Percentiles rank a stretch among this genome's conserved stretches.
These are phyloP conservation scores for Caenorhabditis latens DNA, from an alignment of 1,140 invertebrate genomes.

Conservation along the genomic window DNA sequence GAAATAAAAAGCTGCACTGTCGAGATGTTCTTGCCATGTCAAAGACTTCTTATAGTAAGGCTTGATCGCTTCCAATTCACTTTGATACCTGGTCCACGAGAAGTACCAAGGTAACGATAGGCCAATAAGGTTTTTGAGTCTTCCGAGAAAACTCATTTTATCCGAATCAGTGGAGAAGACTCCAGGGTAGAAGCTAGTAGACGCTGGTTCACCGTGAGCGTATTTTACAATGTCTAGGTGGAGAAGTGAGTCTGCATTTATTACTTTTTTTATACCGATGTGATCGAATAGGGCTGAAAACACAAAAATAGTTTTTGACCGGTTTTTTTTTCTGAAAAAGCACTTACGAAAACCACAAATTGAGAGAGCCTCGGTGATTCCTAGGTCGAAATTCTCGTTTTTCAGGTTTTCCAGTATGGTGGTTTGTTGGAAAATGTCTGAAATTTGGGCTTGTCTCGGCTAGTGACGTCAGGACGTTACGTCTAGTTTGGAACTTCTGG, in stretches of 20 bases:
- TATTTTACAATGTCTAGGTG: neutral
- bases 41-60: neutral
- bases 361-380: constrained; percentile 21
- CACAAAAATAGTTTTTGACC: too few relatives aligned
- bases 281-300: constrained; percentile 24
- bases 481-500: neutral
- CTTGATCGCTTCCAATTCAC: neutral
- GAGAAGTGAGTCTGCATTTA: constrained; percentile 4
- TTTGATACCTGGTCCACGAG: neutral
- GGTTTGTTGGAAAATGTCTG: constrained; percentile 13
- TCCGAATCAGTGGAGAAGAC: neutral
- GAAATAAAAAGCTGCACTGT: constrained; percentile 23
- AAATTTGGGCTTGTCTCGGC: neutral
- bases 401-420: neutral
- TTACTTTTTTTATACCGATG: neutral
- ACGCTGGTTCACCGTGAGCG: neutral
- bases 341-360: constrained; percentile 19
- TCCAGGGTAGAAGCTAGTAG: constrained; percentile 15
- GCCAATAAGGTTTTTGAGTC: neutral
- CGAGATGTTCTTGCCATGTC: constrained; percentile 1
- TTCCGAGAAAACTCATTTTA: constrained; percentile 14
- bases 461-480: neutral
- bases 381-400: constrained; percentile 25
- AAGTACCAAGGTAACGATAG: neutral
- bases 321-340: neutral